phyloP scores from a whole-genome alignment of 1,140 invertebrate genomes.

The Hyphantria cunea region DNA sequence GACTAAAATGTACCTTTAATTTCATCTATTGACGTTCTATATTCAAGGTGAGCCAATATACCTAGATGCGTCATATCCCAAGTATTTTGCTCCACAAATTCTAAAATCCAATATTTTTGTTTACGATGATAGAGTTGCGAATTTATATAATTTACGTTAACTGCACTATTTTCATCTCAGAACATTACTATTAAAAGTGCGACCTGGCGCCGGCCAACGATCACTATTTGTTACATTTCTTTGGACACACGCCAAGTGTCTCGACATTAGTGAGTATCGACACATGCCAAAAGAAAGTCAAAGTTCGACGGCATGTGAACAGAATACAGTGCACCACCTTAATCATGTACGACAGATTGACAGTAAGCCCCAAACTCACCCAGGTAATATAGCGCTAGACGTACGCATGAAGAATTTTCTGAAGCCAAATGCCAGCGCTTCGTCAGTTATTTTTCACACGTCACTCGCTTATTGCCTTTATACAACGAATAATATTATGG shows the following conservation, averaged over 20 bases:
- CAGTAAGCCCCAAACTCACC: constrained; percentile 1
- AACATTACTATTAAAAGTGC: constrained; percentile 53
- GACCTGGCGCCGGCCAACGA: constrained; percentile 61
- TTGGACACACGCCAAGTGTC: constrained; percentile 66
- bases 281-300: constrained; percentile 69
- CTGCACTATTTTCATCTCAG: constrained; percentile 68
- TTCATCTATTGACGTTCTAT: constrained; percentile 12
- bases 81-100: constrained; percentile 13
- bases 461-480: constrained; percentile 1
- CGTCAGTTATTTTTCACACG: constrained; percentile 2
- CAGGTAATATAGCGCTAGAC: background rate
- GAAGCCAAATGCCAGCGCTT: too few species aligned
- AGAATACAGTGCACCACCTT: constrained; percentile 31
- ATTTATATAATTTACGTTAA: constrained; percentile 53
- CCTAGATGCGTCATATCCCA: constrained; percentile 7
- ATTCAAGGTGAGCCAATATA: constrained; percentile 23
- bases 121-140: constrained; percentile 36
- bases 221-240: constrained; percentile 72
- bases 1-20: constrained; percentile 9
- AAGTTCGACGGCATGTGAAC: constrained; percentile 63
- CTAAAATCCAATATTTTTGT: constrained; percentile 35
- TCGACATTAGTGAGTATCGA: constrained; percentile 49
- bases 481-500: constrained; percentile 16
- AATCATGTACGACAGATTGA: constrained; percentile 24
- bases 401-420: background rate